A percentile compares a stretch with the other conserved stretches of the same genome.
Evolutionary conservation across 2,797 vertebrate species (phyloP).

Genomic region (Peromyscus aztecus): DNA sequence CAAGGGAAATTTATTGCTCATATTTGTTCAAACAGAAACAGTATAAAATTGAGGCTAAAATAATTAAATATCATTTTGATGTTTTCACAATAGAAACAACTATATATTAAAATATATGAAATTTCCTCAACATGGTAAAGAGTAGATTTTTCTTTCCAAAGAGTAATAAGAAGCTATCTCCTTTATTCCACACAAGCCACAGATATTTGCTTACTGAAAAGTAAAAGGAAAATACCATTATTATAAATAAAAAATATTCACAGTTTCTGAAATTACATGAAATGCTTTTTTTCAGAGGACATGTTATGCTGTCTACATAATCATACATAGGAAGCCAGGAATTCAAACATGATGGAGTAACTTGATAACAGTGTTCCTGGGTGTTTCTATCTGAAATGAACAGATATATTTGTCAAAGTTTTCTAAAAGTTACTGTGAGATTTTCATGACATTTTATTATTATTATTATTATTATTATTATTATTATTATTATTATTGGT

Average conservation of each 20-base stretch:
- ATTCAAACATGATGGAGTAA: neutral
- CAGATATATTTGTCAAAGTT: neutral
- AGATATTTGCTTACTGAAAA: neutral
- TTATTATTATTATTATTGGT: too few relatives aligned
- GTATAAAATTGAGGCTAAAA: neutral
- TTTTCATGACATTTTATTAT: neutral
- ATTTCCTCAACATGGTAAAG: neutral
- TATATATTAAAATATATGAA: neutral
- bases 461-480: too few relatives aligned
- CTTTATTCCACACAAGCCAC: neutral
- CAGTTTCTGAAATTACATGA: constrained; percentile 9
- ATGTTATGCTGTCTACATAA: neutral
- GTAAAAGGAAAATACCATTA: neutral
- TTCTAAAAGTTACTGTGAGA: neutral
- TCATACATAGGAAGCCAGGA: neutral
- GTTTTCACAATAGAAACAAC: neutral
- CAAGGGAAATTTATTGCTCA: neutral
- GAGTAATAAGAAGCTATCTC: neutral
- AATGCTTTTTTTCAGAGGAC: constrained; percentile 25
- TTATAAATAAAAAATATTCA: neutral
- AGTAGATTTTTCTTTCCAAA: neutral
- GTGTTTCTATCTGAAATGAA: neutral
- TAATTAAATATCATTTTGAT: neutral
- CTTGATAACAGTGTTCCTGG: neutral
- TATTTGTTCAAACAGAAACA: neutral